Evolutionary conservation across 1,140 invertebrate genomes (phyloP), one percentile per base, ranked within the genome.

Genomic region (Brachionus calyciflorus): DNA sequence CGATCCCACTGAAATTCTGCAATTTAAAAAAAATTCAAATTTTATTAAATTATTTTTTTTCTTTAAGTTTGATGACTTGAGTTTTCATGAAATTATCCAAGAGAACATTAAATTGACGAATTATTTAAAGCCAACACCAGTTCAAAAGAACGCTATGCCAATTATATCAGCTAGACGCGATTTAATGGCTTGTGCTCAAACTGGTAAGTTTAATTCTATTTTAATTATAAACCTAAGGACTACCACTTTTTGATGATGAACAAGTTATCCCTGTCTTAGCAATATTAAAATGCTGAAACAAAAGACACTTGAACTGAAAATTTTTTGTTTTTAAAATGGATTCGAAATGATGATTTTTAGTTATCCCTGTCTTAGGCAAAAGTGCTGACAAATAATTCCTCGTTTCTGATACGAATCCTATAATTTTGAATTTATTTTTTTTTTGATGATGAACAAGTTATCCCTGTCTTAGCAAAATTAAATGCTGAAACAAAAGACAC

Each of bases 181-280:
- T 86, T 87, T 98, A 79, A 95, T 95, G 93, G 93, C 93, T 77
- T 95, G 93, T 86, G 93, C 93, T 70, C 93, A 96, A 87, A 96
- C 93, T 77, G 88, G 87, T 68, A 24, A 65, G 21, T 60, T 0
- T 14, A 10, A 1, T 30, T 37, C n/a, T 37, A 17, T 0, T n/a
- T 19, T 17, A 24, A 24, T 3, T 49, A 17, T 0, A 51, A 24
- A 5, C 12, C 9, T 2, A 10, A 21, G 30, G 24, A 26, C 17
- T 21, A 28, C 24, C 28, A 28, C 33, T 44, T 55, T 1, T 37
- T 63, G 57, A 63, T 63, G 57, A 63, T 41, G n/a, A 19, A n/a
- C 17, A 17, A 63, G 57, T 63, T 63, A 63, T 63, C 57, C n/a
- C n/a, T n/a, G n/a, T n/a, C n/a, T n/a, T n/a, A n/a, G n/a, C n/a